These are phyloP conservation scores for Trichogramma dendrolimi DNA, from an alignment of 2,888 invertebrate species.

Conservation along the genomic window DNA sequence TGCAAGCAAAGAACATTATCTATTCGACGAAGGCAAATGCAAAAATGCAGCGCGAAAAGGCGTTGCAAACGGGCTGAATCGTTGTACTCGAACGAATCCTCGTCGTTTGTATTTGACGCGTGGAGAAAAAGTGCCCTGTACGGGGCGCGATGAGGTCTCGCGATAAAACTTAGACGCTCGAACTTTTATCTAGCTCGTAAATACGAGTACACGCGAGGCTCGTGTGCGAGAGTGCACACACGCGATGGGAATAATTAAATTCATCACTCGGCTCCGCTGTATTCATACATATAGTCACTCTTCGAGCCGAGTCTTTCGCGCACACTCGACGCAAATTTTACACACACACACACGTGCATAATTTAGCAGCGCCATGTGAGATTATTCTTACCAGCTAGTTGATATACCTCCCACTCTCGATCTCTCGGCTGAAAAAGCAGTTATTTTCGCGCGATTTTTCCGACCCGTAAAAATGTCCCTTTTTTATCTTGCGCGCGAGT, in stretches of 20 bases:
- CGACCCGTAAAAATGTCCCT: constrained; percentile 20
- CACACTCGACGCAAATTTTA: constrained; percentile 13
- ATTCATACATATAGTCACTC: constrained; percentile 30
- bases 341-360: neutral
- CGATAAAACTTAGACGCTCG: constrained; percentile 30
- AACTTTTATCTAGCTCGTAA: constrained; percentile 31
- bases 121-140: constrained; percentile 7
- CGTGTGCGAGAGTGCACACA: constrained; percentile 7
- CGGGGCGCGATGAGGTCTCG: constrained; percentile 16
- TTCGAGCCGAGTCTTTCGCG: constrained; percentile 14
- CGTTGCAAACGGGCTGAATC: neutral
- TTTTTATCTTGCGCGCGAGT: constrained; percentile 21
- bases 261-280: constrained; percentile 26
- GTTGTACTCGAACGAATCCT: neutral
- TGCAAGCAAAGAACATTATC: too few species aligned
- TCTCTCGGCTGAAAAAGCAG: neutral
- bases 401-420: neutral
- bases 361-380: neutral
- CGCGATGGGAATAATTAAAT: constrained; percentile 32
- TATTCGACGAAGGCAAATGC: too few species aligned
- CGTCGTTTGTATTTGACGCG: neutral
- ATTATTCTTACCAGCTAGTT: constrained; percentile 5
- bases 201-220: constrained; percentile 13
- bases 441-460: constrained; percentile 25
- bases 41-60: too few species aligned